Conservation (phyloP, 1,140 invertebrate species). For the Musca vetustissima region DNA sequence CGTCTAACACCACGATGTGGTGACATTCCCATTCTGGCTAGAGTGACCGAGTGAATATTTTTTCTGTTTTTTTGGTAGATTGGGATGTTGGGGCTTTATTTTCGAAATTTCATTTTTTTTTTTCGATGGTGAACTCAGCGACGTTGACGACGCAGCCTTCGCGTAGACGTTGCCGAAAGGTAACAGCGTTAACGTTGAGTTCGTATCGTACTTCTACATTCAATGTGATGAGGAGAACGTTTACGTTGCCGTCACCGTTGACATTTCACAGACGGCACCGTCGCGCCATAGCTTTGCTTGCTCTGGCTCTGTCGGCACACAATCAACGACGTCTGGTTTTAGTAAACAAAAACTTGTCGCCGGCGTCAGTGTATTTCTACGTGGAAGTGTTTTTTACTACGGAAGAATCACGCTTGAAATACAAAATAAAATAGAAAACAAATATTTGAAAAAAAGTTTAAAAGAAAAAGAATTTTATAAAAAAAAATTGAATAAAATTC, state of each 20-base stretch:
- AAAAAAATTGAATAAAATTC: conserved; percentile 4
- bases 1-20: too few relatives aligned
- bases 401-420: too few relatives aligned
- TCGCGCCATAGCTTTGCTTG: too few relatives aligned
- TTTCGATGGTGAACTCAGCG: too few relatives aligned
- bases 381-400: conserved; percentile 10
- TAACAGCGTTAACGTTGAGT: not conserved
- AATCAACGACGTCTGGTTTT: conserved; percentile 34
- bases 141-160: too few relatives aligned
- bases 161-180: too few relatives aligned
- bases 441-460: conserved; percentile 6
- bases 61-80: too few relatives aligned
- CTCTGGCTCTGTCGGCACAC: not conserved
- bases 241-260: too few relatives aligned
- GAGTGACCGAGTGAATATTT: too few relatives aligned
- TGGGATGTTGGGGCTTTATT: not conserved
- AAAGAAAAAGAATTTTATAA: not conserved
- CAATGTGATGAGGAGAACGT: not conserved
- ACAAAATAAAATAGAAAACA: not conserved
- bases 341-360: conserved; percentile 56
- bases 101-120: not conserved
- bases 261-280: too few relatives aligned
- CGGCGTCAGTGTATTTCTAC: conserved; percentile 37
- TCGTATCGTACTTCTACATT: conserved; percentile 4
- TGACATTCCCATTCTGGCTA: too few relatives aligned